A percentile compares a stretch with the other conserved stretches of the same genome.
Evolutionary conservation across 2,797 vertebrate genomes (phyloP).

Genomic region (Ispidina picta): DNA sequence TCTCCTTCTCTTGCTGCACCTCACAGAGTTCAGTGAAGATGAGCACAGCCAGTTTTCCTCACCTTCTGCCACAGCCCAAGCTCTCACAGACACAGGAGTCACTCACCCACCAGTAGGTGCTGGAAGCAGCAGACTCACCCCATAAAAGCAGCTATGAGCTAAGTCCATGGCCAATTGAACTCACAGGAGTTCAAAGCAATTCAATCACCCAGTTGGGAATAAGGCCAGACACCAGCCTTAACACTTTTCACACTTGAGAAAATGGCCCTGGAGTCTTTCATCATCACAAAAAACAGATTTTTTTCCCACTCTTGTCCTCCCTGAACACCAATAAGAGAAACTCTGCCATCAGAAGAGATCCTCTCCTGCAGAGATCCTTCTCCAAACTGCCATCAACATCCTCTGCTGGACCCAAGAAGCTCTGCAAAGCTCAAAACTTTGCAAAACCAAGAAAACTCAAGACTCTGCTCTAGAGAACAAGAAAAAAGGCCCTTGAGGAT

Average conservation of each 20-base stretch:
- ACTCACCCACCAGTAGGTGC: background rate
- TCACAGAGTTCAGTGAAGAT: background rate
- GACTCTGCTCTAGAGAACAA: no score
- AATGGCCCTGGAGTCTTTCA: slow-evolving; percentile 49
- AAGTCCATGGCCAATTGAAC: slow-evolving; percentile 44
- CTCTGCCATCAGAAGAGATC: background rate
- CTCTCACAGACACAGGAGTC: background rate
- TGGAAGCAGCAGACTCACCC: slow-evolving; percentile 36
- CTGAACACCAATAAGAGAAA: background rate
- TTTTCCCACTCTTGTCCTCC: slow-evolving; percentile 12
- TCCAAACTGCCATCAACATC: slow-evolving; percentile 26
- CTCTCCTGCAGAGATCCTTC: slow-evolving; percentile 17
- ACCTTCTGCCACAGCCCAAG: background rate
- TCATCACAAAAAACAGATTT: slow-evolving; percentile 1
- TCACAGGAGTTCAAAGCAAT: slow-evolving; percentile 49
- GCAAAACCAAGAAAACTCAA: background rate
- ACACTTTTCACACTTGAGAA: slow-evolving; percentile 46
- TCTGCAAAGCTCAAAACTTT: background rate
- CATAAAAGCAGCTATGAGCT: slow-evolving; percentile 5
- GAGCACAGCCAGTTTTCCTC: background rate
- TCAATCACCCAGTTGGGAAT: slow-evolving; percentile 62
- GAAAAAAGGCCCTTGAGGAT: no score
- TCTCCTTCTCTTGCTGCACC: background rate
- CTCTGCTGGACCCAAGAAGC: slow-evolving; percentile 11
- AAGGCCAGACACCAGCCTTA: slow-evolving; percentile 53